Base-by-base conservation (phyloP, 2,888 invertebrate genomes). In the Scaptomyza caliginosa region DNA sequence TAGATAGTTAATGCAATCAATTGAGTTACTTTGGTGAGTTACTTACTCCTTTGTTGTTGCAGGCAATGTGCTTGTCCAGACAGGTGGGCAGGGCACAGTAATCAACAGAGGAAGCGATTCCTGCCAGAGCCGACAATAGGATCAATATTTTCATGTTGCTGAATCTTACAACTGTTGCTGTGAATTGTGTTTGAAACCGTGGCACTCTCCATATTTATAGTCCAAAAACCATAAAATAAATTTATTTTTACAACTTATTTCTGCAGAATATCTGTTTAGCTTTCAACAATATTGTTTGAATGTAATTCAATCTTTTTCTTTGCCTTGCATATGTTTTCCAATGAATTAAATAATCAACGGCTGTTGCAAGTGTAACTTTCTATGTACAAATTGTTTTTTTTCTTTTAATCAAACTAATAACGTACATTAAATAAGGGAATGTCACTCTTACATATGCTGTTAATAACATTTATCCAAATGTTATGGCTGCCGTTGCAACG, bases 11-110 rank as follows among this genome's bases (percentile, higher is more conserved):
- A 2, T 13, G 6, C 10, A 13, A 13, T 11, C 6, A 1, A 2
- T 10, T 30, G 8, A n/a, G n/a, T n/a, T n/a, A n/a, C n/a, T n/a
- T n/a, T n/a, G n/a, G n/a, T n/a, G n/a, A n/a, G 7, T 8, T 5
- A 43, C 63, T 43, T 58, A 84, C 75, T 28, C 74, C 85, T 13
- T 81, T 82, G 2, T 84, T 84, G 17, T 81, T 84, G 51, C 80
- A 84, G 10, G 82, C 85, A 5, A 81, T 49, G n/a, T 80, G 80
- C 48, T 80, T 80, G 21, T 80, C 80, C 67, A 81, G 63, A 1
- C 80, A 80, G 3, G 80, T 77, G 32, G 80, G 81, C 30, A 80
- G 38, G 0, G 77, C 78, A 39, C 84, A 80, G 19, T 80, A 80
- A 28, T 80, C 80, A 13, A 80, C 58, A 3, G 69, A 77, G 3